phyloP scores from a whole-genome alignment of 53 echinoderm and acorn worm species.

The Hippasteria phrygiana region DNA sequence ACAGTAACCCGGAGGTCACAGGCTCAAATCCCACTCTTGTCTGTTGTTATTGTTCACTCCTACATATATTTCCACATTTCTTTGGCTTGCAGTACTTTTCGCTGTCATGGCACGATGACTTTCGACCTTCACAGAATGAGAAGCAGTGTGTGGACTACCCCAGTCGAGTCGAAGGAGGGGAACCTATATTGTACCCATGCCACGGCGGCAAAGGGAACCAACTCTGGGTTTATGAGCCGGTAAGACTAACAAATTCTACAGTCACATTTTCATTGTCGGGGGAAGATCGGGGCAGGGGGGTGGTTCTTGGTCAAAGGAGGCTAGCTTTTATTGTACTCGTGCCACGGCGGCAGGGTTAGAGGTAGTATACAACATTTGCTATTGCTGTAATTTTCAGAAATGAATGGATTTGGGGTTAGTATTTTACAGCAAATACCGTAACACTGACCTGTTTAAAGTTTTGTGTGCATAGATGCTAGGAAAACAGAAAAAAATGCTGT shows the following conservation, averaged over 20 bases:
- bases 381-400: too few species aligned
- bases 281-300: not conserved
- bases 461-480: too few species aligned
- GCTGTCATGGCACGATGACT: slow-evolving; percentile 97
- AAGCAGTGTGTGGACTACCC: slow-evolving; percentile 95
- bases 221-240: slow-evolving; percentile 88
- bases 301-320: too few species aligned
- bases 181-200: slow-evolving; percentile 84
- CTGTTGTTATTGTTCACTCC: too few species aligned
- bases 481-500: too few species aligned
- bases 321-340: not conserved
- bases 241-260: slow-evolving; percentile 43
- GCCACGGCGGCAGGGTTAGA: too few species aligned
- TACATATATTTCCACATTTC: not conserved
- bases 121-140: slow-evolving; percentile 60
- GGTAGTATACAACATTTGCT: too few species aligned
- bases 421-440: too few species aligned
- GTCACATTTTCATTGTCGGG: not conserved
- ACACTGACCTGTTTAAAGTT: too few species aligned
- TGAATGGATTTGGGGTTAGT: too few species aligned
- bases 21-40: too few species aligned
- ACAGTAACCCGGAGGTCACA: too few species aligned
- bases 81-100: slow-evolving; percentile 71
- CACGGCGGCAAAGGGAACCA: slow-evolving; percentile 96
- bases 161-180: slow-evolving; percentile 68